Base-by-base conservation (phyloP, 2,888 invertebrate genomes). In the Mechanitis messenoides region DNA sequence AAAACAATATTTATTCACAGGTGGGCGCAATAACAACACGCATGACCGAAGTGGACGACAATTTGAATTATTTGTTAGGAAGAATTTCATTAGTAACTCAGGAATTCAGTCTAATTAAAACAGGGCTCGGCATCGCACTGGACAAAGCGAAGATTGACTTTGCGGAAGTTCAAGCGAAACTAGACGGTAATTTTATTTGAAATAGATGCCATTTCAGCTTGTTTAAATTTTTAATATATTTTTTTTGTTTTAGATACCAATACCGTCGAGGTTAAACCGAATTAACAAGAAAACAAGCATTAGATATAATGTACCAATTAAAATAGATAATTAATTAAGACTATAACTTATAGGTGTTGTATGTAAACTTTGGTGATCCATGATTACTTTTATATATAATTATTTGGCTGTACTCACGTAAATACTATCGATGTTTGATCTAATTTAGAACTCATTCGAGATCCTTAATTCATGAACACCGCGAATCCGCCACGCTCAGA, bases 21-120 rank as follows among this genome's bases (percentile, higher is more conserved):
- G 95, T 97, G 62, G 92, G 93, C 28, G 91, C 92, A 72, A 95
- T 97, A 69, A 95, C 94, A 12, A 92, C 92, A 68, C 92, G 94
- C 60, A 95, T 97, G 92, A 77, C 91, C 1, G 94, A 95, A 76
- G 94, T 97, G 38, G 95, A 95, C 69, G 93, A 93, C 59, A 95
- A 97, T 80, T 88, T 97, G 65, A 97, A 97, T 83, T 96, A 93
- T 77, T 90, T 96, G 55, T 83, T 97, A 64, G 96, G 96, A 5
- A 91, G 94, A 61, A 84, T 97, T 62, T 94, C 95, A 0, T 84
- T 97, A 6, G 95, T 96, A 45, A 95, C 95, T 1, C 95, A 95
- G 71, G 96, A 97, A 81, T 97, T 97, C 83, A 94, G 94, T 74
- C 92, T 93, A 74, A 95, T 97, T 68, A 95, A 96, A 78, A 85